Evolutionary conservation across 1,140 invertebrate genomes (phyloP).

Genomic region (Plectus sambesii): DNA sequence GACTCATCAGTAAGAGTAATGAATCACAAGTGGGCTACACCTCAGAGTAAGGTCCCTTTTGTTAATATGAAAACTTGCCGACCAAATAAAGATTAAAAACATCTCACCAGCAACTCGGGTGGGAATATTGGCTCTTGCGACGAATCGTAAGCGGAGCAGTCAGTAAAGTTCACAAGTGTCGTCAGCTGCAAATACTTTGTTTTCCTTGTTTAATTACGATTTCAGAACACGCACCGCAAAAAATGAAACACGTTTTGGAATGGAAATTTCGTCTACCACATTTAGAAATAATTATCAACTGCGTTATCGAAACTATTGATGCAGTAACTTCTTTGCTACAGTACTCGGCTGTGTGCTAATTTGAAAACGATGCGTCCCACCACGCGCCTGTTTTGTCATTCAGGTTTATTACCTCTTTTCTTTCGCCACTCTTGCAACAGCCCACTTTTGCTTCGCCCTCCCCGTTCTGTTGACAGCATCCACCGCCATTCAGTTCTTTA

Average conservation of each 20-base stretch:
- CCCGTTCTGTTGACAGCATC: conserved; percentile 27
- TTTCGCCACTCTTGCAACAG: conserved; percentile 48
- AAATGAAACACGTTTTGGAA: conserved; percentile 12
- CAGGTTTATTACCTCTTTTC: conserved; percentile 38
- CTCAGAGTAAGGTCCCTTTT: no score
- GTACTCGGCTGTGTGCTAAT: no score
- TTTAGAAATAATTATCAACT: no score
- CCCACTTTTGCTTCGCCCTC: conserved; percentile 18
- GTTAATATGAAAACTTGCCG: no score
- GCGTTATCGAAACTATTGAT: conserved; percentile 43
- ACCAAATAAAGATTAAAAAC: neutral
- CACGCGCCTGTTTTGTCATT: neutral
- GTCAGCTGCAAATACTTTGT: no score
- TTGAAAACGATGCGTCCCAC: no score
- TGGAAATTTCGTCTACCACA: no score
- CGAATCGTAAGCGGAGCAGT: conserved; percentile 65
- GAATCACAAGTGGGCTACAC: no score
- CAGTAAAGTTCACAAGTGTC: conserved; percentile 54
- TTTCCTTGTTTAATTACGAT: no score
- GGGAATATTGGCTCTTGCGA: conserved; percentile 87
- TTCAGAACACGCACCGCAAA: no score
- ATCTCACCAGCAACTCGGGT: conserved; percentile 63
- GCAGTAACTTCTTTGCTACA: conserved; percentile 11
- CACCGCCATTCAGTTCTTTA: conserved; percentile 48
- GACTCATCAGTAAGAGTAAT: no score